Percentiles rank a stretch among this genome's conserved stretches.
These are phyloP conservation scores for Phyllotreta cruciferae DNA, from an alignment of 2,888 invertebrate genomes.

Conservation along the genomic window DNA sequence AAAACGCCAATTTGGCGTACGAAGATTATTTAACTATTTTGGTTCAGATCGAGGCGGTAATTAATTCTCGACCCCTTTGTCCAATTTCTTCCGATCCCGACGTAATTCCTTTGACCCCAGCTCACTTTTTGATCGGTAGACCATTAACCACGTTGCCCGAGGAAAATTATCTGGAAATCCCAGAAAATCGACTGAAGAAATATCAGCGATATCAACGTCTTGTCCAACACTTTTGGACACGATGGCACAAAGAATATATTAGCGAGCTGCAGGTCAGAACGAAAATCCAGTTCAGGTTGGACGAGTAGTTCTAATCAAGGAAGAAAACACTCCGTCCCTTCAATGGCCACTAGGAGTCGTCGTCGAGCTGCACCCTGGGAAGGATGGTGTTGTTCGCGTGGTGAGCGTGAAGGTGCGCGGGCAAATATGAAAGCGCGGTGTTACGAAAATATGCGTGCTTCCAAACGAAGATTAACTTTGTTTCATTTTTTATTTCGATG, in stretches of 20 bases:
- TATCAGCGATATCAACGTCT: constrained; percentile 10
- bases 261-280: constrained; percentile 17
- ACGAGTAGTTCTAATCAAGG: too few species aligned
- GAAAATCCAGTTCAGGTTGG: too few species aligned
- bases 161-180: constrained; percentile 17
- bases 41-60: constrained; percentile 45
- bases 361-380: too few species aligned
- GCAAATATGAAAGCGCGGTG: too few species aligned
- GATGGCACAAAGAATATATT: constrained; percentile 26
- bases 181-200: constrained; percentile 17
- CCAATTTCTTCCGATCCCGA: constrained; percentile 44
- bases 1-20: constrained; percentile 31
- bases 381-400: too few species aligned
- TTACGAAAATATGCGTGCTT: too few species aligned
- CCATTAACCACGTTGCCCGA: constrained; percentile 34
- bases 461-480: too few species aligned
- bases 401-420: too few species aligned
- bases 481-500: too few species aligned
- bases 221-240: constrained; percentile 21
- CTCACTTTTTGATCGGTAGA: constrained; percentile 48
- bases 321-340: too few species aligned
- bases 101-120: constrained; percentile 45
- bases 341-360: too few species aligned
- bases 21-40: constrained; percentile 40
- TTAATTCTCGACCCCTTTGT: constrained; percentile 49